phyloP scores from a whole-genome alignment of 2,797 vertebrate genomes.

The Hydrophis major region DNA sequence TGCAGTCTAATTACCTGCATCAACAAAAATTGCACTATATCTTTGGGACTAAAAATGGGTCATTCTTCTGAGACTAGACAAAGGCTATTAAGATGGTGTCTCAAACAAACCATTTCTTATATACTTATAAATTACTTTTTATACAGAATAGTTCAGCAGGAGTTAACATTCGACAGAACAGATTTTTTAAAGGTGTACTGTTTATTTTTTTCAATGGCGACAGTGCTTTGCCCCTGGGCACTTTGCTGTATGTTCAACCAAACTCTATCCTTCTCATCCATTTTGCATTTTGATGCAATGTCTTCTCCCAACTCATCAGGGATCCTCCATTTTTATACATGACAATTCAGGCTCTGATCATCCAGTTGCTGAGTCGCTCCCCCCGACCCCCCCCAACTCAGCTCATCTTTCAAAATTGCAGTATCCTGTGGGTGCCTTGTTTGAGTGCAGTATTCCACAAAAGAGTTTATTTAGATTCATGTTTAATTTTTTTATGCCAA shows the following conservation, averaged over 20 bases:
- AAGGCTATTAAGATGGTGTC: neutral
- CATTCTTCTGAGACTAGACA: neutral
- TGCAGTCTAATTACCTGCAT: neutral
- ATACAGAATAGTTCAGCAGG: neutral
- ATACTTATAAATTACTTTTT: neutral
- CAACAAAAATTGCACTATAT: neutral
- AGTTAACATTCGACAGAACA: neutral
- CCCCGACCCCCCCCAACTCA: neutral
- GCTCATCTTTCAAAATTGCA: neutral
- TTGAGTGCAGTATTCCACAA: neutral
- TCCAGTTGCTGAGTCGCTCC: neutral
- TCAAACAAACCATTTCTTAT: neutral
- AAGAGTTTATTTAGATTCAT: neutral
- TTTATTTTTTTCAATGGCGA: neutral
- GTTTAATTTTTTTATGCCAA: neutral
- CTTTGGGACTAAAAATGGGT: neutral
- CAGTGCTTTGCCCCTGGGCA: neutral
- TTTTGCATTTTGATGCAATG: neutral
- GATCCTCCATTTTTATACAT: neutral
- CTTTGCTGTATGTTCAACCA: neutral
- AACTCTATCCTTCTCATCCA: neutral
- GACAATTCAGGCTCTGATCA: neutral
- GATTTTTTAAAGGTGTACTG: neutral
- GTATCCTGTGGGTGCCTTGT: neutral
- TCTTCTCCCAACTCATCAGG: neutral